Evolutionary conservation across 2,113 vertebrate species (phyloP).

Genomic region (Calyptommatus sinebrachiatus): DNA sequence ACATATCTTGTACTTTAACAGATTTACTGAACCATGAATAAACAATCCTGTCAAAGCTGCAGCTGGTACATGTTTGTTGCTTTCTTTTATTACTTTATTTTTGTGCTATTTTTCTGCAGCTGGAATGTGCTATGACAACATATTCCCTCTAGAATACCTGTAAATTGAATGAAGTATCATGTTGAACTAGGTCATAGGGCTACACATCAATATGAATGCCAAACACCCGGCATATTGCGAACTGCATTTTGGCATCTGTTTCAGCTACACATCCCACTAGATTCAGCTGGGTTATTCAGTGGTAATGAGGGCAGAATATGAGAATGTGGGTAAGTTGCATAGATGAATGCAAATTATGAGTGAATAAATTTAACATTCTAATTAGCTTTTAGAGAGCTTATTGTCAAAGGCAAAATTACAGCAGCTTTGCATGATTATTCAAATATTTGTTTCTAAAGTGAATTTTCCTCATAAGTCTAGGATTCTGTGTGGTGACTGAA

Average conservation of each 20-base stretch:
- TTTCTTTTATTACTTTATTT: slow-evolving; percentile 22
- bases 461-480: not conserved
- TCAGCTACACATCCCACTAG: slow-evolving; percentile 19
- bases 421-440: slow-evolving; percentile 20
- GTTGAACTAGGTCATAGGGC: slow-evolving; percentile 24
- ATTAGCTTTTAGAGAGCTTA: slow-evolving; percentile 13
- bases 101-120: slow-evolving; percentile 1
- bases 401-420: slow-evolving; percentile 21
- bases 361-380: slow-evolving; percentile 41
- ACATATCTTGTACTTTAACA: not conserved
- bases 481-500: not conserved
- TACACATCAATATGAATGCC: slow-evolving; percentile 26
- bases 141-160: slow-evolving; percentile 7
- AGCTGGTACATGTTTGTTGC: slow-evolving; percentile 2
- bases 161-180: slow-evolving; percentile 24
- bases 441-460: slow-evolving; percentile 8
- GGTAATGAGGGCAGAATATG: slow-evolving; percentile 17
- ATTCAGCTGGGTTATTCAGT: not conserved
- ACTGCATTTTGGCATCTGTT: slow-evolving; percentile 58
- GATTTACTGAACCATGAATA: slow-evolving; percentile 3
- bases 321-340: not conserved
- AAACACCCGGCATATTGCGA: slow-evolving; percentile 45
- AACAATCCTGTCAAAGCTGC: slow-evolving; percentile 17
- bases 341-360: slow-evolving; percentile 33
- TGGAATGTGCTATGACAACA: slow-evolving; percentile 7